Evolutionary conservation across 2,113 vertebrate genomes (phyloP).

Genomic region (Rostratula benghalensis): DNA sequence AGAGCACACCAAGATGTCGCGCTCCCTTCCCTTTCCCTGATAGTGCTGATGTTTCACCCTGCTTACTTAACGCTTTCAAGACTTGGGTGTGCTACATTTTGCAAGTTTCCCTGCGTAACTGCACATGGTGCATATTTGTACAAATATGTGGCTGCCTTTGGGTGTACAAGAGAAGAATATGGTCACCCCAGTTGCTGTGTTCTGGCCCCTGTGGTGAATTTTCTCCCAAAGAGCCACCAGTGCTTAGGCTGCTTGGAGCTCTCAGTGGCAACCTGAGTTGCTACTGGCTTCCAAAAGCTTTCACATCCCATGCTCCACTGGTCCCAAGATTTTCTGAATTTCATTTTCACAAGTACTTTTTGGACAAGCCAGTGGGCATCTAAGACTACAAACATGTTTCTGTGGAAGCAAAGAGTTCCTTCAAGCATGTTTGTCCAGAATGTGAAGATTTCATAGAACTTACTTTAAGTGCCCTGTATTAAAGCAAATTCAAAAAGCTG

Average conservation of each 20-base stretch:
- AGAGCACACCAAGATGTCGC: rapidly evolving
- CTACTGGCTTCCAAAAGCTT: neutral
- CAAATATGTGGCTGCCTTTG: neutral
- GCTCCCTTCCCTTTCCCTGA: neutral
- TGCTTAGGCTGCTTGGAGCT: neutral
- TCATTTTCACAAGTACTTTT: neutral
- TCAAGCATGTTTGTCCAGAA: neutral
- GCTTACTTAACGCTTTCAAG: neutral
- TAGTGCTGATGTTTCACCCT: neutral
- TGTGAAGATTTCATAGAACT: neutral
- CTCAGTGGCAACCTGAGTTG: neutral
- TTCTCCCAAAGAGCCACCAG: neutral
- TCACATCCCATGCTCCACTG: neutral
- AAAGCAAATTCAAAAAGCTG: neutral
- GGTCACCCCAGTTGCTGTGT: rapidly evolving
- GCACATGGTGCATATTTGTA: neutral
- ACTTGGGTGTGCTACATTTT: neutral
- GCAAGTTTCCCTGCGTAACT: rapidly evolving
- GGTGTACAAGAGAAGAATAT: neutral
- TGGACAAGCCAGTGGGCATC: neutral
- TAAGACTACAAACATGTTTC: neutral
- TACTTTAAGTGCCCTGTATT: neutral
- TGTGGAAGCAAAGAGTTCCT: neutral
- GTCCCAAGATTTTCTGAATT: neutral
- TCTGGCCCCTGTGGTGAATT: neutral